phyloP scores from a whole-genome alignment of 2,888 invertebrate species.

The Plagodis pulveraria region DNA sequence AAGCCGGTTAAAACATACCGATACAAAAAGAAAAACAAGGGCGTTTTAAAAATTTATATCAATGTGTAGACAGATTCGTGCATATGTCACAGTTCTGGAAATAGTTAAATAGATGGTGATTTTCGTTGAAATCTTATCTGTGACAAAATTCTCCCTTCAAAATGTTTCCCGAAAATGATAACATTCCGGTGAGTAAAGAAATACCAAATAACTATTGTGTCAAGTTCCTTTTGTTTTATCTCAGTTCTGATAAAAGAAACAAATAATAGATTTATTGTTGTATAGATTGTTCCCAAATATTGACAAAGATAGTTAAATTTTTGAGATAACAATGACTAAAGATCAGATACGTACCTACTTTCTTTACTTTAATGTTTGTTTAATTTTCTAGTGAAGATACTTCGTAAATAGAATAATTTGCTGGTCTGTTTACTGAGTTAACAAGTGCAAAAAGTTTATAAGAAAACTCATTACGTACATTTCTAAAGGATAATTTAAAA shows the following conservation, averaged over 20 bases:
- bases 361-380: slow-evolving; percentile 19
- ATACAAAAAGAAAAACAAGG: no score
- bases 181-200: slow-evolving; percentile 17
- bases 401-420: slow-evolving; percentile 30
- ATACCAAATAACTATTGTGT: slow-evolving; percentile 25
- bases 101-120: no score
- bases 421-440: slow-evolving; percentile 34
- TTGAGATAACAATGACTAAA: slow-evolving; percentile 17
- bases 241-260: slow-evolving; percentile 39
- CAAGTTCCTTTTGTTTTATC: slow-evolving; percentile 33
- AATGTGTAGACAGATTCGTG: no score
- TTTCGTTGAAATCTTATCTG: slow-evolving; percentile 29
- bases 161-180: slow-evolving; percentile 31
- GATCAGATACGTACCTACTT: slow-evolving; percentile 11
- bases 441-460: slow-evolving; percentile 19
- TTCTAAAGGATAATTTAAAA: slow-evolving; percentile 31
- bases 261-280: slow-evolving; percentile 31
- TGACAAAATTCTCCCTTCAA: slow-evolving; percentile 15
- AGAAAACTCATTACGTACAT: slow-evolving; percentile 15
- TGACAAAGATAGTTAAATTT: slow-evolving; percentile 18
- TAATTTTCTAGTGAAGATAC: slow-evolving; percentile 4
- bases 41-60: no score
- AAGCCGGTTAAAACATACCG: no score
- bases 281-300: slow-evolving; percentile 25
- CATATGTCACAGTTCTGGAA: no score